Conservation (phyloP, 2,797 vertebrate genomes). For the Eptatretus atami region DNA sequence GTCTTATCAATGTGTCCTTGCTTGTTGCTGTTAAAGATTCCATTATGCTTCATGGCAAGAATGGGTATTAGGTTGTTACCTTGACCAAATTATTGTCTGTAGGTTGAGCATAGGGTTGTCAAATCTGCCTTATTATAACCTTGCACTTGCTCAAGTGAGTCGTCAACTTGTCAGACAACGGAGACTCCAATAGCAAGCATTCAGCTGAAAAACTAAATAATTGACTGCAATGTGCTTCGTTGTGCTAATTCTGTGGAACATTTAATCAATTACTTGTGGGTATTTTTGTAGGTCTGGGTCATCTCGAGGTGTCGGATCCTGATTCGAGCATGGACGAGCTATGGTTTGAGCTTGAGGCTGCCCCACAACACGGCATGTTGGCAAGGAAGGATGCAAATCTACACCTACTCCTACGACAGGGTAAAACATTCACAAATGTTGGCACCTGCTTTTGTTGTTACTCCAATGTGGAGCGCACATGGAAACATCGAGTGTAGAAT, state of each 20-base stretch:
- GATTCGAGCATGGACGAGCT: slow-evolving; percentile 38
- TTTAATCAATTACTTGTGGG: not conserved
- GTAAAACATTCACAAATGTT: slow-evolving; percentile 12
- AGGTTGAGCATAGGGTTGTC: too few species aligned
- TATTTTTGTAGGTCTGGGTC: slow-evolving; percentile 22
- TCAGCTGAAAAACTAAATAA: too few species aligned
- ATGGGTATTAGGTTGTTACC: too few species aligned
- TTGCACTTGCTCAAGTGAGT: too few species aligned
- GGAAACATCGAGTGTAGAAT: not conserved
- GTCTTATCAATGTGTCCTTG: too few species aligned
- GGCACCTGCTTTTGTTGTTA: not conserved
- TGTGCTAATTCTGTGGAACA: not conserved
- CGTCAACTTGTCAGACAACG: too few species aligned
- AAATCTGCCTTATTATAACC: too few species aligned
- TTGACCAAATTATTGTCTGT: too few species aligned
- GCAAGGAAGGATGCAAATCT: slow-evolving; percentile 16
- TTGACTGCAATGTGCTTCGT: not conserved
- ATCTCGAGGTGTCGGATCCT: slow-evolving; percentile 27
- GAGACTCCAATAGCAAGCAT: too few species aligned
- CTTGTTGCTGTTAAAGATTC: too few species aligned
- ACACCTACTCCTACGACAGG: slow-evolving; percentile 17
- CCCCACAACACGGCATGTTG: slow-evolving; percentile 31
- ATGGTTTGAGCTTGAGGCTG: slow-evolving; percentile 48
- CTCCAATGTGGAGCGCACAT: not conserved
- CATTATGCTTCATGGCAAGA: too few species aligned